phyloP scores from a whole-genome alignment of 2,797 vertebrate genomes.

The Epinephelus malabaricus region DNA sequence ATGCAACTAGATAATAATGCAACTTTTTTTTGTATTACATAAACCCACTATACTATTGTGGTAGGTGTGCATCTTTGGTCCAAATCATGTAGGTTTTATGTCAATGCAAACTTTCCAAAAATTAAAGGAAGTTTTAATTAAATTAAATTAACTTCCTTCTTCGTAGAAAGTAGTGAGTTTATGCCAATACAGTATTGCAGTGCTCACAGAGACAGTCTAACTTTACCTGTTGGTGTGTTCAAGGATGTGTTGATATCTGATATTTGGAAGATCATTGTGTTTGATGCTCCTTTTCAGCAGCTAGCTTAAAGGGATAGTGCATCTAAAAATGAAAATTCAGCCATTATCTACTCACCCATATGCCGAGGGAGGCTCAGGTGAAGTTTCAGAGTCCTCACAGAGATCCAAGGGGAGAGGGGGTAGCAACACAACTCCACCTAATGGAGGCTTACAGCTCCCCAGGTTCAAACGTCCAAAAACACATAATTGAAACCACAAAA shows the following conservation, averaged over 20 bases:
- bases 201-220: neutral
- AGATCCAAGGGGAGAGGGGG: no score
- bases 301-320: neutral
- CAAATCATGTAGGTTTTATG: neutral
- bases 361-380: no score
- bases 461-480: no score
- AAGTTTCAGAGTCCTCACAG: no score
- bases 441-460: no score
- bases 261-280: neutral
- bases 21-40: neutral
- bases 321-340: no score
- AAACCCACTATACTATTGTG: neutral
- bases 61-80: neutral
- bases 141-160: neutral
- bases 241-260: neutral
- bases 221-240: neutral
- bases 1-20: neutral
- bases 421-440: no score
- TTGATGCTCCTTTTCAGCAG: neutral
- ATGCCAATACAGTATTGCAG: neutral
- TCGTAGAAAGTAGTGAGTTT: neutral
- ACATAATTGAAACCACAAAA: no score
- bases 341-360: no score
- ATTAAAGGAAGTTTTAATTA: neutral
- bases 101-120: neutral